Conservation (phyloP, 2,888 invertebrate species). For the Sthenelais limicola region DNA sequence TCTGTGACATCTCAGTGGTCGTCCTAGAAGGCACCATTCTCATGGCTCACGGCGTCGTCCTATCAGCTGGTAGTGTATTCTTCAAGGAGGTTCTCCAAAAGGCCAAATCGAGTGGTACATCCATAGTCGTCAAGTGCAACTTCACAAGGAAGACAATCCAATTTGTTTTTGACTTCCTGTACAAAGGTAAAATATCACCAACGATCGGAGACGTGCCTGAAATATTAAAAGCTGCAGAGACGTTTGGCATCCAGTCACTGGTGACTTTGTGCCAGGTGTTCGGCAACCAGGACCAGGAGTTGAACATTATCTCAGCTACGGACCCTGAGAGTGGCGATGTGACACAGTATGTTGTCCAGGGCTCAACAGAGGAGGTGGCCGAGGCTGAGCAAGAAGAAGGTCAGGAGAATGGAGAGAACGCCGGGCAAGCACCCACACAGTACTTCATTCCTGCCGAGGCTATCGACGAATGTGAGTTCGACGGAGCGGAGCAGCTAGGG, state of each 20-base stretch:
- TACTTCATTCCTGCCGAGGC: no score
- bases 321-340: not conserved
- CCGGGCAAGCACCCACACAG: no score
- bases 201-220: not conserved
- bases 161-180: constrained; percentile 6
- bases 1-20: constrained; percentile 7
- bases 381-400: not conserved
- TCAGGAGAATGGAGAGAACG: not conserved
- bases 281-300: not conserved
- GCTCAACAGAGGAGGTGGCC: not conserved
- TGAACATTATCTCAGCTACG: not conserved
- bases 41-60: constrained; percentile 11
- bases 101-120: not conserved
- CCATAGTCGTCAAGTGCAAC: constrained; percentile 11
- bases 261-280: constrained; percentile 17
- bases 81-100: constrained; percentile 12
- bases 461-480: no score
- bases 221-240: constrained; percentile 3
- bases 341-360: not conserved
- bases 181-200: not conserved
- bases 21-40: not conserved
- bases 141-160: not conserved
- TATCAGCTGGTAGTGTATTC: constrained; percentile 7
- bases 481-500: no score
- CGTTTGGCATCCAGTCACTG: constrained; percentile 4